phyloP scores from a whole-genome alignment of 1,140 invertebrate species.

The Schlechtendalia chinensis region DNA sequence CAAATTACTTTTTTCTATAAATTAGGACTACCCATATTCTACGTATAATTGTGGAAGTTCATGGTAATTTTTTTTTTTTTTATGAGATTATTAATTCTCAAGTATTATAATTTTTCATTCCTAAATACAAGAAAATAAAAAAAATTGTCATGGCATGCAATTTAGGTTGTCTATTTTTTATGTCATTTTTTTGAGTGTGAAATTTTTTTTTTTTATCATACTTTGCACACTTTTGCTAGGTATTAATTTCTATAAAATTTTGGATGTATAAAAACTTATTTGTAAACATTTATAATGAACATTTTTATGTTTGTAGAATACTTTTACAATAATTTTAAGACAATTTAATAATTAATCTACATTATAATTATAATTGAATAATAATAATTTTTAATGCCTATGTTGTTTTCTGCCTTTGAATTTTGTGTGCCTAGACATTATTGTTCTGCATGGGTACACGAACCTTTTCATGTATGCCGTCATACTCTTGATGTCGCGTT shows the following conservation, averaged over 20 bases:
- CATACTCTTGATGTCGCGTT: too few species aligned
- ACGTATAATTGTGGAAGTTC: conserved; percentile 33
- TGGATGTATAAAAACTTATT: conserved; percentile 45
- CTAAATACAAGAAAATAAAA: conserved; percentile 22
- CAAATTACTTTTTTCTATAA: conserved; percentile 9
- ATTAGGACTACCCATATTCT: conserved; percentile 18
- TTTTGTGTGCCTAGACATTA: neutral
- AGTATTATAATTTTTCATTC: conserved; percentile 50
- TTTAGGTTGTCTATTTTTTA: conserved; percentile 17
- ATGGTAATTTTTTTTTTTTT: conserved; percentile 36
- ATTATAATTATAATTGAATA: conserved; percentile 34
- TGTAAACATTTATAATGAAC: conserved; percentile 35
- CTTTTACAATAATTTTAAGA: conserved; percentile 43
- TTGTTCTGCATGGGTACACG: neutral
- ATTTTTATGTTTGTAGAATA: conserved; percentile 43
- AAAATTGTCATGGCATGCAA: conserved; percentile 23
- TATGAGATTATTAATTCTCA: conserved; percentile 17
- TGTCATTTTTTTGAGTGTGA: conserved; percentile 28
- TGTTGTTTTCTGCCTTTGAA: conserved; percentile 5
- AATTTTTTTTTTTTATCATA: conserved; percentile 35
- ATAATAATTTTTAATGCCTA: conserved; percentile 32
- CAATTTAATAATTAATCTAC: conserved; percentile 34
- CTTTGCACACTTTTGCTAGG: conserved; percentile 20
- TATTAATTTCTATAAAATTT: conserved; percentile 33
- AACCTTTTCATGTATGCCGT: neutral